These are phyloP conservation scores for Synergus gifuensis DNA, from an alignment of 2,888 invertebrate genomes.

Conservation along the genomic window DNA sequence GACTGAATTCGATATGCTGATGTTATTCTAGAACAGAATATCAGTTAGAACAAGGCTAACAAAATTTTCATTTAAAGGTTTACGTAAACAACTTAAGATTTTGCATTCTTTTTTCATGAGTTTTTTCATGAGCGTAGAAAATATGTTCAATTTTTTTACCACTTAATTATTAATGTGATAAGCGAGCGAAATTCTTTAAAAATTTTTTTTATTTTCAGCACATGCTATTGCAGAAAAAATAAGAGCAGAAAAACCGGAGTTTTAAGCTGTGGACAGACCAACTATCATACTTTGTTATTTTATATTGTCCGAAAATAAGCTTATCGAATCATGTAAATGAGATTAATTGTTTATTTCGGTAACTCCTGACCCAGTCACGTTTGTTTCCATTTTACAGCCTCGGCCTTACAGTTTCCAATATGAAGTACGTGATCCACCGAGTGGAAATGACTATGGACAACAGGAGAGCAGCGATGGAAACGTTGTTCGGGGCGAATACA, in stretches of 20 bases:
- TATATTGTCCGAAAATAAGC: too few species aligned
- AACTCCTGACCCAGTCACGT: conserved; percentile 9
- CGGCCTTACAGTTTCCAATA: conserved; percentile 92
- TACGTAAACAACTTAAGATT: not conserved
- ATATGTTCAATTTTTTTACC: too few species aligned
- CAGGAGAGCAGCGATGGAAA: conserved; percentile 92
- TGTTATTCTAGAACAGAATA: conserved; percentile 14
- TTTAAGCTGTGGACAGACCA: too few species aligned
- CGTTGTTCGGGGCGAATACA: conserved; percentile 90
- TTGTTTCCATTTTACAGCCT: conserved; percentile 62
- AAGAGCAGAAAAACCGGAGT: too few species aligned
- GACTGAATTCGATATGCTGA: not conserved
- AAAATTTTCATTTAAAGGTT: not conserved
- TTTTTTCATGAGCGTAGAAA: too few species aligned
- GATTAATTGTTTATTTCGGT: not conserved
- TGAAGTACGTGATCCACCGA: conserved; percentile 88
- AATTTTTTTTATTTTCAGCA: too few species aligned
- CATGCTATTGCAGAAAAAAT: too few species aligned
- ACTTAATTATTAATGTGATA: too few species aligned
- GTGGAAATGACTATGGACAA: conserved; percentile 91
- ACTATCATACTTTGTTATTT: too few species aligned
- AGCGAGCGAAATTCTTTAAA: too few species aligned
- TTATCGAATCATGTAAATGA: too few species aligned
- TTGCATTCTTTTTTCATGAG: not conserved
- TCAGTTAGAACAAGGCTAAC: conserved; percentile 2